Evolutionary conservation across 1,140 invertebrate genomes (phyloP).

Genomic region (Argopecten irradians): DNA sequence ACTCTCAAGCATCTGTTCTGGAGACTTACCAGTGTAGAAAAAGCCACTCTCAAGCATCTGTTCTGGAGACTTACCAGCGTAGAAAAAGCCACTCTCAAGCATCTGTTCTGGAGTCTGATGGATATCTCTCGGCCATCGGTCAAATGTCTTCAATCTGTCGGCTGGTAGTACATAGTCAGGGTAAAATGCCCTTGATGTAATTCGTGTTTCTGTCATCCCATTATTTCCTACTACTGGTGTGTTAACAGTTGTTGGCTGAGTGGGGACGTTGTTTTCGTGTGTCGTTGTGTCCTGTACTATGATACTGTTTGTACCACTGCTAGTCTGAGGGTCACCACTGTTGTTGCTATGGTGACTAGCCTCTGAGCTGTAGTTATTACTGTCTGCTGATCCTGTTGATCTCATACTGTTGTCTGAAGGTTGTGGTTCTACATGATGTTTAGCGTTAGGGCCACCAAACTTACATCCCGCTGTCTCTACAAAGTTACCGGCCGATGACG

Average conservation of each 20-base stretch:
- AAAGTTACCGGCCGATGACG: background rate
- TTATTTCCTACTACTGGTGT: background rate
- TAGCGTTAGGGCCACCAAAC: background rate
- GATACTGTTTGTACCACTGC: background rate
- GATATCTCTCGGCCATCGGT: background rate
- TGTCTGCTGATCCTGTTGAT: background rate
- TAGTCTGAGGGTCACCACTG: background rate
- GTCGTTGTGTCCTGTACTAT: background rate
- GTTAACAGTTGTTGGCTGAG: background rate
- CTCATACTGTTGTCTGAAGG: background rate
- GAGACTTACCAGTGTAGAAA: too few species aligned
- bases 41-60: too few species aligned
- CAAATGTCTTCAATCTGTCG: background rate
- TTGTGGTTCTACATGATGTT: background rate
- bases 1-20: too few species aligned
- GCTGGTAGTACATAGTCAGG: background rate
- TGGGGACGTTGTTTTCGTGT: background rate
- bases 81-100: background rate
- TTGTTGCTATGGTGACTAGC: background rate
- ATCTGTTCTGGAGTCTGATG: background rate
- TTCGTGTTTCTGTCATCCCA: background rate
- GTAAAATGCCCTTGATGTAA: background rate
- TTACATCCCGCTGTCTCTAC: background rate
- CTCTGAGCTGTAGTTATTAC: background rate
- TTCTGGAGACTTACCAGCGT: background rate